phyloP scores from a whole-genome alignment of 2,797 vertebrate genomes.

The Labeo calbasu region DNA sequence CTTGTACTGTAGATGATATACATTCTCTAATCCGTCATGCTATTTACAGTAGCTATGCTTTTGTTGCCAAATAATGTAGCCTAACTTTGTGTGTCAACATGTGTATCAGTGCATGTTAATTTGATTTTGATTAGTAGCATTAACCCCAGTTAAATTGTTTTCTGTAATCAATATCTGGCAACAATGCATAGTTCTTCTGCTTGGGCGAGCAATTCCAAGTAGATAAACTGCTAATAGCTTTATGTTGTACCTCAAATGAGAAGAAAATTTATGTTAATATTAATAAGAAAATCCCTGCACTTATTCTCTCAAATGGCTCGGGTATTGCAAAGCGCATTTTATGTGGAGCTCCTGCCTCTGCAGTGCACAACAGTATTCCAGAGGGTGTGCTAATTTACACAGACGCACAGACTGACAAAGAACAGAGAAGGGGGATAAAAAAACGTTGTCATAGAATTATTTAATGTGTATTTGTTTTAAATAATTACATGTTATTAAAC shows the following conservation, averaged over 20 bases:
- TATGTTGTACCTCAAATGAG: slow-evolving; percentile 2
- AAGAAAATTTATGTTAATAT: neutral
- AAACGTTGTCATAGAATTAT: neutral
- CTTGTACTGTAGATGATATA: neutral
- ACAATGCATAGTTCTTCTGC: neutral
- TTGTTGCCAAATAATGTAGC: neutral
- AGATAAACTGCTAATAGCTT: neutral
- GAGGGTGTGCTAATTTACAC: neutral
- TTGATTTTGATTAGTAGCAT: neutral
- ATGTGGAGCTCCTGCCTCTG: neutral
- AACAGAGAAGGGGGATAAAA: neutral
- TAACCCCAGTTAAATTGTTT: neutral
- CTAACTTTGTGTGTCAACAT: neutral
- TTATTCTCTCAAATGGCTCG: neutral
- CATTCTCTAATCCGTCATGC: neutral
- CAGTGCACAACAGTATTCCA: neutral
- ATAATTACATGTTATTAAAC: neutral
- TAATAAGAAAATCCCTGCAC: neutral
- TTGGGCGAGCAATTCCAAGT: neutral
- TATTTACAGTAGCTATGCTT: neutral
- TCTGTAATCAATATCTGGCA: neutral
- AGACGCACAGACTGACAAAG: neutral
- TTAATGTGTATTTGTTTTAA: neutral
- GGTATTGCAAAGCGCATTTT: neutral
- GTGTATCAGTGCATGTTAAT: neutral